Base-by-base conservation (phyloP, 1,140 invertebrate species). In the Drosophila albomicans region DNA sequence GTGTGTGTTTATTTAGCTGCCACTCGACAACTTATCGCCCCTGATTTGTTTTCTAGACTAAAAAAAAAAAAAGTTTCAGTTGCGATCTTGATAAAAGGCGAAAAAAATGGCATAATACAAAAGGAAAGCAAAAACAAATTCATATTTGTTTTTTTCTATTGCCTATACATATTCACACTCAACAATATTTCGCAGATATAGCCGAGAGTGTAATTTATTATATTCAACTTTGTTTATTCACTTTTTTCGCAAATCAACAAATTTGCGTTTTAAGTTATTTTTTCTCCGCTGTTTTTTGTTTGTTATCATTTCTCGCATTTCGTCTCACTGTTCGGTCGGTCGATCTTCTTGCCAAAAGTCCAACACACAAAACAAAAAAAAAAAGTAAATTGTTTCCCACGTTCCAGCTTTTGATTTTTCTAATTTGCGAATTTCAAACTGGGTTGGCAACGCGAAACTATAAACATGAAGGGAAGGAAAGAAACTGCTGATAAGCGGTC, bases 11-110 rank as follows among this genome's bases (percentile, higher is more conserved):
- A 75, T 82, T 76, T 82, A 79, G 70, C 79, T 79, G 78, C 75
- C 79, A 82, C 78, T 81, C 77, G 65, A 87, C 76, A 75, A 79
- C 84, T 88, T 88, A 87, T 87, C 82, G 84, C 79, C 76, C 41
- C 66, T 66, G 66, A 85, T 76, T 76, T 80, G 81, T 73, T 84
- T 84, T 84, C 57, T 75, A 81, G 82, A 78, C 82, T 73, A 66
- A n/a, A 73, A 61, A 8, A 28, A 66, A 61, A 67, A 8, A 30
- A 66, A 61, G 59, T 38, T 45, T 73, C 64, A 74, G 52, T 86
- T 86, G 81, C 77, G 75, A 86, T 86, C 82, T 87, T 86, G 79
- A 86, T 86, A 87, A 74, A 81, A 65, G 10, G 32, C 52, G 52
- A 59, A 68, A 72, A 51, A 66, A 61, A 65, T 38, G 4, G 43